Conservation (phyloP, 2,797 vertebrate species). For the Sphenodon punctatus region DNA sequence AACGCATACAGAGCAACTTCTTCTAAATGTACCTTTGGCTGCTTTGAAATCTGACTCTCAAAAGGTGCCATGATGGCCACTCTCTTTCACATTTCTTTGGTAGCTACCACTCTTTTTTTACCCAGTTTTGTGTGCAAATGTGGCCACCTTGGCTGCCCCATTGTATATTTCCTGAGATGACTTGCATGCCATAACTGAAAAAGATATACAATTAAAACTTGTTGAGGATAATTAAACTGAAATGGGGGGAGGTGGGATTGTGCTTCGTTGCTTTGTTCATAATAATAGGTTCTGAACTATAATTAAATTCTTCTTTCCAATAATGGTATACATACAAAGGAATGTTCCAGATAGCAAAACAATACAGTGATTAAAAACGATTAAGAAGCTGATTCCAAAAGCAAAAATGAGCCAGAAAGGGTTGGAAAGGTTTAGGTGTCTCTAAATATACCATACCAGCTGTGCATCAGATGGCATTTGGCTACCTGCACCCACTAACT, state of each 20-base stretch:
- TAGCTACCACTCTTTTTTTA: conserved; percentile 17
- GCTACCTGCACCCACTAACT: conserved; percentile 68
- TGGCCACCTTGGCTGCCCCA: conserved; percentile 44
- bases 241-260: conserved; percentile 48
- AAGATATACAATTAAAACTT: conserved; percentile 71
- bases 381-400: conserved; percentile 70
- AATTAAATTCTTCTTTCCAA: conserved; percentile 75
- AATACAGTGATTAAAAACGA: conserved; percentile 74
- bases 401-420: conserved; percentile 60
- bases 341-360: conserved; percentile 71
- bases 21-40: conserved; percentile 21
- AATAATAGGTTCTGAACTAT: conserved; percentile 70
- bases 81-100: conserved; percentile 24
- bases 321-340: conserved; percentile 71
- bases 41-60: conserved; percentile 17
- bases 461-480: conserved; percentile 74
- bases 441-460: conserved; percentile 69
- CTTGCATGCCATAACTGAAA: conserved; percentile 47
- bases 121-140: conserved; percentile 49
- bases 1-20: neutral
- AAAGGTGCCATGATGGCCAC: neutral
- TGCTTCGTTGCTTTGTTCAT: conserved; percentile 65
- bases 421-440: conserved; percentile 66
- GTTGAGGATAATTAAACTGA: conserved; percentile 73
- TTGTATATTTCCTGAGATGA: conserved; percentile 54